Percentiles rank a stretch among this genome's conserved stretches.
phyloP scores from a whole-genome alignment of 2,113 vertebrate species.

The Peromyscus polionotus region DNA sequence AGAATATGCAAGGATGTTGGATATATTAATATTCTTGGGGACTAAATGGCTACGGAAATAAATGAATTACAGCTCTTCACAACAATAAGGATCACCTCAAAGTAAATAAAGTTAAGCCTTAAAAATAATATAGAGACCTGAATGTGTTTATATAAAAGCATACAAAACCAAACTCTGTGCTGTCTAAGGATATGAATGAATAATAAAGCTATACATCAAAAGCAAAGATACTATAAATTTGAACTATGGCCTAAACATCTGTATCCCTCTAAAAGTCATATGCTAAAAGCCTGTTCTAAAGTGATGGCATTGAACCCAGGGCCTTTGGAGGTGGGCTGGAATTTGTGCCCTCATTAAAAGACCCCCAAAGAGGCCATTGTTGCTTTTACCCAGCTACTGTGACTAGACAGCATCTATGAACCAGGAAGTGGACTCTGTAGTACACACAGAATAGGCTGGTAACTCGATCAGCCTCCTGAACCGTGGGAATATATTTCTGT shows the following conservation, averaged over 20 bases:
- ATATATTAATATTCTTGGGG: neutral
- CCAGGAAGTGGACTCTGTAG: neutral
- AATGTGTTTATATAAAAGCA: constrained; percentile 4
- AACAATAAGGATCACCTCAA: neutral
- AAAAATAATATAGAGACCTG: neutral
- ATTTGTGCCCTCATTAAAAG: neutral
- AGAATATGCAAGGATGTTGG: neutral
- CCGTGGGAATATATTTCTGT: neutral
- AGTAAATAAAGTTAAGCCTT: neutral
- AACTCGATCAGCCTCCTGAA: neutral
- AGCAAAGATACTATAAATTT: neutral
- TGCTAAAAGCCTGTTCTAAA: neutral
- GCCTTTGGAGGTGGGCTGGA: neutral
- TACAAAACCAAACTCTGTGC: constrained; percentile 12
- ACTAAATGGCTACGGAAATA: neutral
- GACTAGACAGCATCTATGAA: neutral
- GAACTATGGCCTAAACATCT: neutral
- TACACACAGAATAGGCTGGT: neutral
- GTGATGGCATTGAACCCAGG: neutral
- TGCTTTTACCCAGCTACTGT: neutral
- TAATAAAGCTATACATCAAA: neutral
- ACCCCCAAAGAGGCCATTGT: neutral
- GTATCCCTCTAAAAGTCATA: neutral
- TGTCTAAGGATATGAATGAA: constrained; percentile 1
- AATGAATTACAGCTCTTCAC: neutral